These are phyloP conservation scores for Dasysyrphus albostriatus DNA, from an alignment of 2,888 invertebrate genomes.

Conservation along the genomic window DNA sequence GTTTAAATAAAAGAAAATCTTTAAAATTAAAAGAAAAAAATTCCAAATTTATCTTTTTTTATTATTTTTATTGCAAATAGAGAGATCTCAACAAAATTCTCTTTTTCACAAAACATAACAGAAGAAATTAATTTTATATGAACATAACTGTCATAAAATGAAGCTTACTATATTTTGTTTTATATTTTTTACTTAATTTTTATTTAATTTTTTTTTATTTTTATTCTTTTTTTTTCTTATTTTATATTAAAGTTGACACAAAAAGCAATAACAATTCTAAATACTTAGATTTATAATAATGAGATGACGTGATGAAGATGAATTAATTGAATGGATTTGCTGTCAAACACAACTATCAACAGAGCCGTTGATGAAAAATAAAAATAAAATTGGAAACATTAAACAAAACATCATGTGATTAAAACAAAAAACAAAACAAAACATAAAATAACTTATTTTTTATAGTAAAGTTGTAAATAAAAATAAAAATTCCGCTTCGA, in stretches of 20 bases:
- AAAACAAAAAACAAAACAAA: constrained; percentile 48
- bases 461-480: constrained; percentile 70
- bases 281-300: constrained; percentile 65
- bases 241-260: constrained; percentile 60
- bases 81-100: constrained; percentile 76
- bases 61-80: constrained; percentile 56
- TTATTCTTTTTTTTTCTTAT: constrained; percentile 19
- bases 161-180: constrained; percentile 58
- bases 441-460: constrained; percentile 56
- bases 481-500: constrained; percentile 56
- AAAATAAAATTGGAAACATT: constrained; percentile 46
- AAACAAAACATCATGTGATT: constrained; percentile 70
- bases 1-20: constrained; percentile 62
- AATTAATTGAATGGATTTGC: constrained; percentile 52
- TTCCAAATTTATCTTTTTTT: constrained; percentile 36
- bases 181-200: constrained; percentile 32
- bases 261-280: constrained; percentile 76
- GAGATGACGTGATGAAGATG: constrained; percentile 36
- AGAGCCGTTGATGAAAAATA: constrained; percentile 66
- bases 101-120: constrained; percentile 68
- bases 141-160: constrained; percentile 73
- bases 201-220: constrained; percentile 17
- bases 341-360: constrained; percentile 70
- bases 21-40: constrained; percentile 40
- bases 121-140: constrained; percentile 49